Base-by-base conservation (phyloP, 2,113 vertebrate species). In the Notothenia coriiceps region DNA sequence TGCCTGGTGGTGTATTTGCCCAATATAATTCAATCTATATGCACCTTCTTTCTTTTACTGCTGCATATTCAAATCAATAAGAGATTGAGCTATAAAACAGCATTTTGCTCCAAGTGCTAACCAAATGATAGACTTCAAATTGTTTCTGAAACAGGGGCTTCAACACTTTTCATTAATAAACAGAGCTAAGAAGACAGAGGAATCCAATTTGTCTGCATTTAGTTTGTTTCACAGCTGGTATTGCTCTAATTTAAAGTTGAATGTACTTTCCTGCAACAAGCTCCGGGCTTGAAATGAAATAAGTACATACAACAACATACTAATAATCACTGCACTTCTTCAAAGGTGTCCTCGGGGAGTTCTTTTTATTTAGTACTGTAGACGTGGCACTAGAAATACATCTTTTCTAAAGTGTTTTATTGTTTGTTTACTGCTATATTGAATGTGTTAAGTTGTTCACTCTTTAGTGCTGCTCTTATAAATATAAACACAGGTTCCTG, bases 401-500 rank as follows among this genome's bases (percentile, higher is more conserved):
- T 52, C 49, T 68, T 40, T 25, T 18, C 52, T n/a, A 40, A 22
- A 40, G 29, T 33, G 22, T 47, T 46, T 52, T 11, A 18, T 46
- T 46, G 13, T 9, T 43, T 66, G 13, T 9, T 43, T 66, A 9
- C n/a, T 40, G 54, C 15, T 10, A 6, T 52, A 13, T 50, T 40
- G 1, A 40, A 54, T 54, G 5, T 59, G 33, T 51, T 43, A 40
- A 57, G 25, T 35, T 33, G 7, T 49, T 46, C 46, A 33, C 18
- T 44, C 73, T 14, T 18, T 43, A 14, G 11, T 12, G 20, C 12
- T 5, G 59, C 15, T 51, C 20, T 18, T 49, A 10, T 71, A 15
- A 64, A 12, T 72, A 25, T 69, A 49, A 66, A 29, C 67, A 13
- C 46, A 98, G 97, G 59, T 91, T 97, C 78, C 40, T 83, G 79